Base-by-base conservation (phyloP, 2,888 invertebrate genomes). In the Phytoseiulus persimilis region DNA sequence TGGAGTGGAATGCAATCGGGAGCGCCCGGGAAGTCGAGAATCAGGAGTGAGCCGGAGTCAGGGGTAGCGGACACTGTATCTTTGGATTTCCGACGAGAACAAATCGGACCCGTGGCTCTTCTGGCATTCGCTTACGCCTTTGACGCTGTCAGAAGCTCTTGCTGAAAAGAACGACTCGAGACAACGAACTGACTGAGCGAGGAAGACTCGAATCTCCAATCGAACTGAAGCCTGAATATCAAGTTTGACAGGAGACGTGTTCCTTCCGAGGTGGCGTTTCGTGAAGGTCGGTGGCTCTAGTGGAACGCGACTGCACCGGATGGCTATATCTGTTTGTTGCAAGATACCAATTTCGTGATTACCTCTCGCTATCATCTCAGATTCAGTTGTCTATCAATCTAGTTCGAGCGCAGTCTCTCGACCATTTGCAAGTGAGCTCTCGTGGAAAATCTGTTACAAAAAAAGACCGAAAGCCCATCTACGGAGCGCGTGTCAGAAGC, bases 371-470 rank as follows among this genome's bases (percentile, higher is more conserved):
- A 65, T 65, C 65, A 23, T 65, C 65, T 65, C 65, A 65, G 65
- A 65, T 65, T 65, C 65, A 65, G 65, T 65, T 65, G 65, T 65
- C 65, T 65, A 65, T 65, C 65, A 65, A 65, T 65, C 65, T 65
- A 2, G 65, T 65, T 65, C 65, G 65, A 65, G 65, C 65, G 65
- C 65, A 18, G 11, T 65, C 65, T 6, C 65, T 65, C 65, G 28
- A 65, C 23, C 65, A 65, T 65, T 65, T 65, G 65, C 65, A 65
- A 65, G 65, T 65, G 65, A 65, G 65, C 65, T 65, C 18, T 65
- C 11, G 65, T 11, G 65, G 65, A 23, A 65, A 65, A 65, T 65
- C 18, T 65, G 28, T 65, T 65, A 6, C 18, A 23, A 65, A 28
- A 28, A 28, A 65, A 65, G 18, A 65, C 23, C 28, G 65, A 65